Conservation (phyloP, 2,113 vertebrate genomes). For the Casuarius casuarius region DNA sequence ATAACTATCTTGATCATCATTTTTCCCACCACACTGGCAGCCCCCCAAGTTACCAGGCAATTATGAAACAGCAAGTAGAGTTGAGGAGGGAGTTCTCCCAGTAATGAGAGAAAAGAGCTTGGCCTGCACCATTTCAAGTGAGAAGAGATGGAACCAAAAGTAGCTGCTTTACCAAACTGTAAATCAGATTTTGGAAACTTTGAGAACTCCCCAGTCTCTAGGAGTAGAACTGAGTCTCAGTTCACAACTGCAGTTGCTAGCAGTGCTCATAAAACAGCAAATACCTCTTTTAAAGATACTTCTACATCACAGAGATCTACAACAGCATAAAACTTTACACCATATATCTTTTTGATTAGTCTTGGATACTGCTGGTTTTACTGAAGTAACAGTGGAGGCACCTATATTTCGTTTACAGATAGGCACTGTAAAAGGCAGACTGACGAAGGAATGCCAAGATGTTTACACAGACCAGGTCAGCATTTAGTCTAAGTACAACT, state of each 20-base stretch:
- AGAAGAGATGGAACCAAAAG: not conserved
- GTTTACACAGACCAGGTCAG: not conserved
- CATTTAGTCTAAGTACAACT: not conserved
- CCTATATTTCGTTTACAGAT: not conserved
- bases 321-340: not conserved
- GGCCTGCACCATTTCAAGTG: accelerated
- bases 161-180: not conserved
- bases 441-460: not conserved
- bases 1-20: not conserved
- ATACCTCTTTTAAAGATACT: not conserved
- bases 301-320: not conserved
- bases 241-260: not conserved
- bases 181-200: not conserved
- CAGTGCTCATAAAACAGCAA: not conserved
- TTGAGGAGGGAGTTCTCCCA: not conserved
- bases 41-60: not conserved
- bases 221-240: not conserved
- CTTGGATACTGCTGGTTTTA: not conserved
- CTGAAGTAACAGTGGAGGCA: not conserved
- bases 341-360: not conserved
- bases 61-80: not conserved
- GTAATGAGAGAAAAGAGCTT: not conserved
- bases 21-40: not conserved
- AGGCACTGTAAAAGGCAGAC: not conserved
- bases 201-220: not conserved